A percentile compares a stretch with the other conserved stretches of the same genome.
phyloP scores from a whole-genome alignment of 2,113 vertebrate genomes.

The Anguilla japonica region DNA sequence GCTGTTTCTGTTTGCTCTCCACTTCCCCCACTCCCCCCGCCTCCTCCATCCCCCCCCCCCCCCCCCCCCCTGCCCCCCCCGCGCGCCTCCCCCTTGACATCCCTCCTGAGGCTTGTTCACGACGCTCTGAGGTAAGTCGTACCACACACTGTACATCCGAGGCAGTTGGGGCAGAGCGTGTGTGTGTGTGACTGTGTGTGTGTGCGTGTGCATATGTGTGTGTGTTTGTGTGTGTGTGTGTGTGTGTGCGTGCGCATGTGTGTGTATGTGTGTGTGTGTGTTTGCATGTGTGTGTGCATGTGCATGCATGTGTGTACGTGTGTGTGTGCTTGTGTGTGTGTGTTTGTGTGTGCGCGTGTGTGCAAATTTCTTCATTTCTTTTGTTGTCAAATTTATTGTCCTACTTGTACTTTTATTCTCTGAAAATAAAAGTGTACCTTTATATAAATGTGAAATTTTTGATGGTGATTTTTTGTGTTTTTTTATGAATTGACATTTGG shows the following conservation, averaged over 20 bases:
- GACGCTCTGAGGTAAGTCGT: slow-evolving; percentile 72
- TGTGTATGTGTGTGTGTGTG: slow-evolving; percentile 42
- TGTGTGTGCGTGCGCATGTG: slow-evolving; percentile 39
- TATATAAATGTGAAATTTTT: too few species aligned
- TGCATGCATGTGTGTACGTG: background rate
- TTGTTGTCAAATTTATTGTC: background rate
- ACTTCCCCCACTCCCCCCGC: slow-evolving; percentile 58
- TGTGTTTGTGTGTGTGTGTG: slow-evolving; percentile 42
- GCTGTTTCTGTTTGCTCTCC: slow-evolving; percentile 87
- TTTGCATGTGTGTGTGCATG: slow-evolving; percentile 25
- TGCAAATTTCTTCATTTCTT: background rate
- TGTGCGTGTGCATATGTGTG: background rate
- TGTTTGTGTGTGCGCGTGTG: background rate
- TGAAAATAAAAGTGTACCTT: too few species aligned
- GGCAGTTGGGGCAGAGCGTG: slow-evolving; percentile 51
- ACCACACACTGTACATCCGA: slow-evolving; percentile 56
- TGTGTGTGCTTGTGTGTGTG: too few species aligned
- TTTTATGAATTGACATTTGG: background rate
- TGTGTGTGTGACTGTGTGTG: background rate
- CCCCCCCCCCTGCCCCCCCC: slow-evolving; percentile 36
- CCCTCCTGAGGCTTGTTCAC: slow-evolving; percentile 74
- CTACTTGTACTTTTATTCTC: too few species aligned
- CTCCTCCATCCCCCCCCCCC: slow-evolving; percentile 32
- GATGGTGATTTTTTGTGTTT: background rate
- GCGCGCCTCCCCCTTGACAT: slow-evolving; percentile 59